phyloP scores from a whole-genome alignment of 1,140 invertebrate genomes.

The Hylaeus volcanicus region DNA sequence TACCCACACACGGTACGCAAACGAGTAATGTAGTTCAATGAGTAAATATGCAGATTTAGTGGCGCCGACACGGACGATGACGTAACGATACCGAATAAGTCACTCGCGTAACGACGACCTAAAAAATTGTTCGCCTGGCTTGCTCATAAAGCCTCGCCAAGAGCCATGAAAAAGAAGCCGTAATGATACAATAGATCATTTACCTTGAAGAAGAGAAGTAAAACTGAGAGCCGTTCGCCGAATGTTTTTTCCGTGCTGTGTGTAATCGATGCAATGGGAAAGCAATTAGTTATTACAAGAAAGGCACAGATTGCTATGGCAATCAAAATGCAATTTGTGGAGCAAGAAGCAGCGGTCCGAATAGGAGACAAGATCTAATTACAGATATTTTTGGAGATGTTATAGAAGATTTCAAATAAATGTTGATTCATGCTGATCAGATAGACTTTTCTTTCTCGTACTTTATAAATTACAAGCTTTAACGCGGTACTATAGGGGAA shows the following conservation, averaged over 20 bases:
- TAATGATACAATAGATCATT: background rate
- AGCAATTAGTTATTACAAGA: background rate
- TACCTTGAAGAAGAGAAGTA: background rate
- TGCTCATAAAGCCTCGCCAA: background rate
- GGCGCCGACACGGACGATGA: constrained; percentile 52
- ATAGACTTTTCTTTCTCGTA: too few species aligned
- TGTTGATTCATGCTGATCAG: too few species aligned
- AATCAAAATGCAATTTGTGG: background rate
- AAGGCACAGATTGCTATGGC: background rate
- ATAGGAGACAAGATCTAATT: too few species aligned
- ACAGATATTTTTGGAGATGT: too few species aligned
- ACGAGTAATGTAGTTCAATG: constrained; percentile 21
- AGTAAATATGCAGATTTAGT: constrained; percentile 52
- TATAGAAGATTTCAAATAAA: too few species aligned
- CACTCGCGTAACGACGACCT: constrained; percentile 53
- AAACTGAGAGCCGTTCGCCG: background rate
- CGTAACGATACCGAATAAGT: constrained; percentile 46
- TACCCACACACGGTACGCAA: background rate
- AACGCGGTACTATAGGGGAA: too few species aligned
- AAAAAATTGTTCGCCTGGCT: constrained; percentile 27
- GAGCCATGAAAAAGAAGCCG: background rate
- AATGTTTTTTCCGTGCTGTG: background rate
- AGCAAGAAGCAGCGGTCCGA: too few species aligned
- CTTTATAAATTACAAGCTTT: too few species aligned
- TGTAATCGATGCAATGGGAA: background rate